Evolutionary conservation across 2,888 invertebrate species (phyloP).

Genomic region (Elmis aenea): DNA sequence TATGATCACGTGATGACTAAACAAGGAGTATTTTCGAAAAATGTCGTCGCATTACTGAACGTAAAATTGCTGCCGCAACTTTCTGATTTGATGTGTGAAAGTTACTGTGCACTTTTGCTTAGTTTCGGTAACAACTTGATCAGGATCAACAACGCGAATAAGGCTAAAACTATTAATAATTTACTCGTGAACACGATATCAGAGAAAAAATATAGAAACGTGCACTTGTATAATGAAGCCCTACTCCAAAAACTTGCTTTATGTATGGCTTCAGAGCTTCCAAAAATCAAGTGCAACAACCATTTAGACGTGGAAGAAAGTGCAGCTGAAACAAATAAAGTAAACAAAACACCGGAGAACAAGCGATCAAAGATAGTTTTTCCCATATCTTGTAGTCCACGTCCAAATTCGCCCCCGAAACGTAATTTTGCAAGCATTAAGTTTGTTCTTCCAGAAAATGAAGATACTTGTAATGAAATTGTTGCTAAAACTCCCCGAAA

Average conservation of each 20-base stretch:
- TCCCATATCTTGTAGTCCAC: conserved; percentile 8
- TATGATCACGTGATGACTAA: conserved; percentile 20
- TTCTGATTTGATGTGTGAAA: conserved; percentile 18
- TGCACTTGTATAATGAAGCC: conserved; percentile 29
- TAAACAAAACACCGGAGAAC: conserved; percentile 19
- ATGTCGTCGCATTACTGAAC: conserved; percentile 12
- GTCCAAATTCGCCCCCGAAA: conserved; percentile 8
- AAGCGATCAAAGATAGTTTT: conserved; percentile 11
- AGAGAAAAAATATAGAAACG: conserved; percentile 20
- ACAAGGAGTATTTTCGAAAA: conserved; percentile 12
- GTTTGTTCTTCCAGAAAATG: conserved; percentile 13
- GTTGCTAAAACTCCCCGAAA: background rate
- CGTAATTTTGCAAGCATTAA: conserved; percentile 14
- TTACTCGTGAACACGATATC: conserved; percentile 22
- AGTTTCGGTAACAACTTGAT: conserved; percentile 26
- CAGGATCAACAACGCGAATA: conserved; percentile 12
- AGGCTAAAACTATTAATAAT: conserved; percentile 24
- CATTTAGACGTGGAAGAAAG: background rate
- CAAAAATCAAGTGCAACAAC: no score
- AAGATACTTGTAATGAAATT: conserved; percentile 3
- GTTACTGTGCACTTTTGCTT: conserved; percentile 24
- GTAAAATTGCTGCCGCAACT: conserved; percentile 17
- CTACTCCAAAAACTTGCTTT: conserved; percentile 25
- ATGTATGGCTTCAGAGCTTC: conserved; percentile 3
- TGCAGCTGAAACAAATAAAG: conserved; percentile 2